Base-by-base conservation (phyloP, 2,113 vertebrate genomes). In the Chrysochloris asiatica region DNA sequence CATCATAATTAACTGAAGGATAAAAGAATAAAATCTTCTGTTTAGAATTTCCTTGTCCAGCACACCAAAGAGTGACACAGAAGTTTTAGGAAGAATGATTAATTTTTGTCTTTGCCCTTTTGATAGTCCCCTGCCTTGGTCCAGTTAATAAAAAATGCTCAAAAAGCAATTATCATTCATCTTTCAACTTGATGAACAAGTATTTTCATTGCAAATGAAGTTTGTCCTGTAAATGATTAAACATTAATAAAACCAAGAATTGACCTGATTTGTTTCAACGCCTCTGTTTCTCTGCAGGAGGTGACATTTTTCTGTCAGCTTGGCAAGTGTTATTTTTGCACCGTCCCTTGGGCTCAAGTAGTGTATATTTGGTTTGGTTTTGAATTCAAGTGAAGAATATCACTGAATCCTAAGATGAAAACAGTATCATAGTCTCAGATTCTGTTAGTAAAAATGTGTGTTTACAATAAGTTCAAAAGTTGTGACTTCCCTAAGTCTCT, bases 171-270 rank as follows among this genome's bases (percentile, higher is more conserved):
- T 92, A 90, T 75, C 6, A 14, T 88, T 93, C 59, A 79, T 96
- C 88, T 97, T 97, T 96, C 88, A 95, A 9, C 93, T 90, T 92
- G 73, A 50, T 88, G 88, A 93, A 38, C 87, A 95, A 72, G 30
- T 92, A 89, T 96, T 96, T 93, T 95, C 86, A 50, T 94, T 85
- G 76, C 87, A 95, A 88, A 88, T 67, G 94, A 97, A 96, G 91
- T 94, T 28, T 95, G 91, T 80, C 82, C 92, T 96, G 94, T 69
- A 96, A 97, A 96, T 97, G 95, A 97, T 97, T 97, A 96, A 95
- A 85, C 71, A 65, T 71, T 81, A 96, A 94, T 93, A 95, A 93
- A 96, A 95, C 81, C 90, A 96, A 90, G 90, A 94, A 90, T 86
- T 76, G 95, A 24, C 54, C 83, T 78, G 88, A 38, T 96, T 95